A percentile compares a stretch with the other conserved stretches of the same genome.
Conservation (phyloP, 2,888 invertebrate species). For the Liodrosophila aerea region DNA sequence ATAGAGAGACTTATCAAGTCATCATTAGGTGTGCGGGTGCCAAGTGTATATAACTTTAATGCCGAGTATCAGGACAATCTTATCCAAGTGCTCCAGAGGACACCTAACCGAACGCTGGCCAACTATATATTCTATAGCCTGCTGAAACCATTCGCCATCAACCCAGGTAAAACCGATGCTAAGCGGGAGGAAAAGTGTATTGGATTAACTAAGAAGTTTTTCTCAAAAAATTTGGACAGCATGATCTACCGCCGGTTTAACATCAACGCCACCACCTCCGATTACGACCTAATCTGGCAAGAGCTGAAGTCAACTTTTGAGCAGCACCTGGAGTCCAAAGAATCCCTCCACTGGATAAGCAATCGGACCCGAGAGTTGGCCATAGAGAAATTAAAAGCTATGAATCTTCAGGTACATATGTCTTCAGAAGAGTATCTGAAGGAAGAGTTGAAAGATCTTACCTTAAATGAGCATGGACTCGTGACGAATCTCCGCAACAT, state of each 20-base stretch:
- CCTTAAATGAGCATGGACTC: conserved; percentile 53
- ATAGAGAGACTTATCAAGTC: conserved; percentile 65
- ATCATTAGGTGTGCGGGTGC: conserved; percentile 55
- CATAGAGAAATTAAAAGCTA: conserved; percentile 65
- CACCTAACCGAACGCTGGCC: conserved; percentile 65
- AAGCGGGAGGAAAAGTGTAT: conserved; percentile 56
- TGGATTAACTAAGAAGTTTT: conserved; percentile 55
- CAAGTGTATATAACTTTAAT: conserved; percentile 63
- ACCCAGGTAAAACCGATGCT: conserved; percentile 26
- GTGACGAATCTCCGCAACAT: conserved; percentile 59
- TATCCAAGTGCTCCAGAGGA: conserved; percentile 43
- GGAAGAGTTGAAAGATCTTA: conserved; percentile 63
- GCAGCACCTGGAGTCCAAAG: conserved; percentile 44
- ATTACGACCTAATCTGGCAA: conserved; percentile 73
- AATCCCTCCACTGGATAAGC: conserved; percentile 64
- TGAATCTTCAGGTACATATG: conserved; percentile 68
- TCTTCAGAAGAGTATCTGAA: conserved; percentile 61
- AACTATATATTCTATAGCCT: conserved; percentile 78
- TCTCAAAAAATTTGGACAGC: conserved; percentile 79
- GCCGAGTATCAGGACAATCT: conserved; percentile 68
- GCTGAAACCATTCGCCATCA: conserved; percentile 57
- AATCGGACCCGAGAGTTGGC: conserved; percentile 58
- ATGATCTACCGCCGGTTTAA: conserved; percentile 73
- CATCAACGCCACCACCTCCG: conserved; percentile 58
- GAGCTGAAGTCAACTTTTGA: conserved; percentile 71